These are phyloP conservation scores for Phaethon lepturus DNA, from an alignment of 2,113 vertebrate species.

Conservation along the genomic window DNA sequence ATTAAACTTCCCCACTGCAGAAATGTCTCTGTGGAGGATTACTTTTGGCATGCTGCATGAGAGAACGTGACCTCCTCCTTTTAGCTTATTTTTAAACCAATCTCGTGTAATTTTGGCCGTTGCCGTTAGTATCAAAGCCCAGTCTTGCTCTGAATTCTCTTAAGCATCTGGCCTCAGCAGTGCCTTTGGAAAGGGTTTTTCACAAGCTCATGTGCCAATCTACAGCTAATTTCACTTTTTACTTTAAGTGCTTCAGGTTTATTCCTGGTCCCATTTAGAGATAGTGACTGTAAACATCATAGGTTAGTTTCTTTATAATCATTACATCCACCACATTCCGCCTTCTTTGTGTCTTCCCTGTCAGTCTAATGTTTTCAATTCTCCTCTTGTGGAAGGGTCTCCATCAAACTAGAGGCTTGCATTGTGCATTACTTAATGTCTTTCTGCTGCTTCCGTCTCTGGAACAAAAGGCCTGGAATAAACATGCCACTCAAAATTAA, in stretches of 20 bases:
- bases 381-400: not conserved
- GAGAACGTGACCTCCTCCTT: not conserved
- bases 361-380: not conserved
- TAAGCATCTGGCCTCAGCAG: not conserved
- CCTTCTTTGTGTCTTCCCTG: not conserved
- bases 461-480: not conserved
- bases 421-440: not conserved
- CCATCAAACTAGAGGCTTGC: not conserved
- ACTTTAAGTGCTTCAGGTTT: not conserved
- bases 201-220: not conserved
- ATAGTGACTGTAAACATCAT: not conserved
- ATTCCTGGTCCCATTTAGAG: not conserved
- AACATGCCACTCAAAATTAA: not conserved
- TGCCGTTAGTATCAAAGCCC: not conserved
- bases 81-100: slow-evolving; percentile 38
- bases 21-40: not conserved
- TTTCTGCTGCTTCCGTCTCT: not conserved
- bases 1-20: not conserved
- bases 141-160: not conserved
- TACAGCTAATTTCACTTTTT: not conserved
- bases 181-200: not conserved
- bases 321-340: not conserved
- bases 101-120: not conserved
- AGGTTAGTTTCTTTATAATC: not conserved
- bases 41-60: rapidly evolving